These are phyloP conservation scores for Ivindomyrus marchei DNA, from an alignment of 2,113 vertebrate species.

Conservation along the genomic window DNA sequence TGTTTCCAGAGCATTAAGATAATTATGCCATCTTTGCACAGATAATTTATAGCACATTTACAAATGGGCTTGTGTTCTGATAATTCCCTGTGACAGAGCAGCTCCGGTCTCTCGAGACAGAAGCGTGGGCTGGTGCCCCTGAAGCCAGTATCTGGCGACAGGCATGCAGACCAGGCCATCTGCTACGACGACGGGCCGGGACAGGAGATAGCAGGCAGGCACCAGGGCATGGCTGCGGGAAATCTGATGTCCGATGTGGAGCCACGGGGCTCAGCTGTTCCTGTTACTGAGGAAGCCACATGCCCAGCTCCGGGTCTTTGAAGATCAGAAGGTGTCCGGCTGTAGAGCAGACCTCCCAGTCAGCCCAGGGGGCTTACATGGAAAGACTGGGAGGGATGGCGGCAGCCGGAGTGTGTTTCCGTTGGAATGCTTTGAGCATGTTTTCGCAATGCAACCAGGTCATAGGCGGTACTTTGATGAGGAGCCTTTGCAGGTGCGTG, in stretches of 20 bases:
- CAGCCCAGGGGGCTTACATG: slow-evolving; percentile 1
- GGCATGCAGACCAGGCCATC: slow-evolving; percentile 32
- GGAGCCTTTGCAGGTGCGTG: slow-evolving; percentile 6
- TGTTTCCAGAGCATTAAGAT: background rate
- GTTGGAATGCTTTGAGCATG: background rate
- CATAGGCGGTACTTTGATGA: background rate
- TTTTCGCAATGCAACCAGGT: background rate
- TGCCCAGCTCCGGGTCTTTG: slow-evolving; percentile 26
- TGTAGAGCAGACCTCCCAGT: slow-evolving; percentile 1
- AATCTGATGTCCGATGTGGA: slow-evolving; percentile 26
- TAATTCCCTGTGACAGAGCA: background rate
- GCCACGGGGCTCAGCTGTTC: slow-evolving; percentile 34
- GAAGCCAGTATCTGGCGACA: slow-evolving; percentile 35
- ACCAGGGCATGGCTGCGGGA: slow-evolving; percentile 15
- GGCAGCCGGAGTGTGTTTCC: background rate
- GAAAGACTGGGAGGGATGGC: slow-evolving; percentile 1
- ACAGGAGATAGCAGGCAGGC: slow-evolving; percentile 28
- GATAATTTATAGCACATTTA: background rate
- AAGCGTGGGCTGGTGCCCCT: slow-evolving; percentile 17
- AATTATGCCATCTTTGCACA: background rate
- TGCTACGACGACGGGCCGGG: slow-evolving; percentile 26
- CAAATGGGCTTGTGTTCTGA: background rate
- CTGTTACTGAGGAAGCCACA: background rate
- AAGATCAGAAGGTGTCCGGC: slow-evolving; percentile 28
- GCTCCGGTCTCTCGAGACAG: slow-evolving; percentile 26